A percentile compares a stretch with the other conserved stretches of the same genome.
phyloP scores from a whole-genome alignment of 2,888 invertebrate species.

The Pseudanteris insignis region DNA sequence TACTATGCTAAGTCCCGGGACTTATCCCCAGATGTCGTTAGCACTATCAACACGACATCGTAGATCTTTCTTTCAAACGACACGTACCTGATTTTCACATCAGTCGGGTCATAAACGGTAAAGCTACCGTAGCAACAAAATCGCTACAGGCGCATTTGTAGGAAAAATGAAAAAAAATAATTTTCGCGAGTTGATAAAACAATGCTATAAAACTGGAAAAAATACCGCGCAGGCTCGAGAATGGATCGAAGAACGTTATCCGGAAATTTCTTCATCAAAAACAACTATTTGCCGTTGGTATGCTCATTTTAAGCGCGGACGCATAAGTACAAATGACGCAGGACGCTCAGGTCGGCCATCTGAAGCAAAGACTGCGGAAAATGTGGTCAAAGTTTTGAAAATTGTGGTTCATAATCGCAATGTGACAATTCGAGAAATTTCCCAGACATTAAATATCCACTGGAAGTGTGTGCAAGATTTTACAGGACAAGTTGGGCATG shows the following conservation, averaged over 20 bases:
- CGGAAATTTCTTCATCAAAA: slow-evolving; percentile 43
- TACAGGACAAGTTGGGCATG: slow-evolving; percentile 48
- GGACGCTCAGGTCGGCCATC: slow-evolving; percentile 23
- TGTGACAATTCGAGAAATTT: slow-evolving; percentile 39
- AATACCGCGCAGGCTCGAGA: slow-evolving; percentile 26
- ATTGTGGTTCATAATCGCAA: slow-evolving; percentile 39
- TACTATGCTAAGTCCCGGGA: neutral
- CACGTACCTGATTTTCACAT: no score
- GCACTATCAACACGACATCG: neutral
- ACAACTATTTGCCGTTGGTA: slow-evolving; percentile 39
- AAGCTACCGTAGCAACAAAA: no score
- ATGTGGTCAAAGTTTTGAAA: slow-evolving; percentile 15
- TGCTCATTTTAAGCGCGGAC: slow-evolving; percentile 30
- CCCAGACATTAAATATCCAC: neutral
- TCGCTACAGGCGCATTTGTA: no score
- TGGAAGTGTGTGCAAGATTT: slow-evolving; percentile 23
- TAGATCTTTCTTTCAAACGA: neutral
- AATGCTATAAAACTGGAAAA: slow-evolving; percentile 43
- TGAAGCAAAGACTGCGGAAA: slow-evolving; percentile 6
- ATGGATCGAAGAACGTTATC: slow-evolving; percentile 40
- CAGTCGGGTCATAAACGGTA: slow-evolving; percentile 1
- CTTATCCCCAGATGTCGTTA: neutral
- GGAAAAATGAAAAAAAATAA: slow-evolving; percentile 8
- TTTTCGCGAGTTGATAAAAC: slow-evolving; percentile 39
- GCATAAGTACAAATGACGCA: slow-evolving; percentile 20